Percentiles rank a stretch among this genome's conserved stretches.
phyloP scores from a whole-genome alignment of 2,113 vertebrate genomes.

The Pandion haliaetus region DNA sequence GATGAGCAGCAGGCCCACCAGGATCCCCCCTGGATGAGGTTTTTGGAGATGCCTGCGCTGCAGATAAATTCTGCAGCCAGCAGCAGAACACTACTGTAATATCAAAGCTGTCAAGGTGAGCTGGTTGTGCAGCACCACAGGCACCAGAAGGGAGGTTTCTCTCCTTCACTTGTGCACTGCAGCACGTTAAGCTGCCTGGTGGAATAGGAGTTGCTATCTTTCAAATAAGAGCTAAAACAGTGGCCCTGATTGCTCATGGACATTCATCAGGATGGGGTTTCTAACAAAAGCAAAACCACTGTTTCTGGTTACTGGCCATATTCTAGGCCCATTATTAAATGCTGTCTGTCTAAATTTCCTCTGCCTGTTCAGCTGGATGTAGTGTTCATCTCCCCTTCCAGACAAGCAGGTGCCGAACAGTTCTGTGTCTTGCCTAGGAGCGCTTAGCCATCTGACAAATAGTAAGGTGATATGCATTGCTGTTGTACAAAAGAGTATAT shows the following conservation, averaged over 20 bases:
- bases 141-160: background rate
- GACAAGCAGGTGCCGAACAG: background rate
- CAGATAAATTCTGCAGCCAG: background rate
- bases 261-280: background rate
- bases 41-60: background rate
- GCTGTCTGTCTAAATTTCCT: background rate
- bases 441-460: background rate
- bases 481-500: background rate
- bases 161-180: background rate
- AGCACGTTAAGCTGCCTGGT: background rate
- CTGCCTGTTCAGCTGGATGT: background rate
- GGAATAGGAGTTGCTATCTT: background rate
- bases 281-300: background rate
- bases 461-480: background rate
- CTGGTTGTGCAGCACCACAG: background rate
- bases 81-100: background rate
- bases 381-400: background rate
- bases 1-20: background rate
- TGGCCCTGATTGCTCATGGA: background rate
- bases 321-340: background rate
- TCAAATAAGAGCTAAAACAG: background rate
- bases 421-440: background rate
- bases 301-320: background rate
- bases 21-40: accelerated
- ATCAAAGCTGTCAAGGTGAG: background rate